Conservation (phyloP, 2,888 invertebrate genomes). For the Diaphora mendica region DNA sequence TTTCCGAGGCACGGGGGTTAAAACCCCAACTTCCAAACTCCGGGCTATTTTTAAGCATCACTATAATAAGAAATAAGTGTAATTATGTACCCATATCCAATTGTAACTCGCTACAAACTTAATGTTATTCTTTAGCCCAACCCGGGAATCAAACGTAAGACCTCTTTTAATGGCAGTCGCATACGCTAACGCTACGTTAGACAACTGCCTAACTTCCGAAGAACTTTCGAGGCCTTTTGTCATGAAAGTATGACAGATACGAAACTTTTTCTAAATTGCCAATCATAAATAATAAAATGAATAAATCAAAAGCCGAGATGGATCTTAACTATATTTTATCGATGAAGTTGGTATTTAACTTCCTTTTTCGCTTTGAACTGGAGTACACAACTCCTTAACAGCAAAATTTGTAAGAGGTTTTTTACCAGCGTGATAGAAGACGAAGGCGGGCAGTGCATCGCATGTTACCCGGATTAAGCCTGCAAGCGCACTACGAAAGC, state of each 20-base stretch:
- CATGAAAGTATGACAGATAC: neutral
- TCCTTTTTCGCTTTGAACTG: conserved; percentile 41
- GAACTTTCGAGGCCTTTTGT: too few species aligned
- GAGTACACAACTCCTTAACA: conserved; percentile 34
- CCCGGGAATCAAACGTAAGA: too few species aligned
- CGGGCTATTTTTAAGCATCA: too few species aligned
- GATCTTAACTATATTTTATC: conserved; percentile 1
- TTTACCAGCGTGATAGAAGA: conserved; percentile 41
- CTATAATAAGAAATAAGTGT: too few species aligned
- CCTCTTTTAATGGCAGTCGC: too few species aligned
- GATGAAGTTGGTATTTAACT: conserved; percentile 28
- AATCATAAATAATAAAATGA: neutral
- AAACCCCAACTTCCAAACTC: too few species aligned
- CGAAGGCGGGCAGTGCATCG: conserved; percentile 58
- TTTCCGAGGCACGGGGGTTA: too few species aligned
- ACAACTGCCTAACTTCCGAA: too few species aligned
- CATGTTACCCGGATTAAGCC: conserved; percentile 66
- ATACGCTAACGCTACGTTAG: too few species aligned
- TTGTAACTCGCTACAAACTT: too few species aligned
- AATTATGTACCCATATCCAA: too few species aligned
- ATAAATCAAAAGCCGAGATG: neutral
- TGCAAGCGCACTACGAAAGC: conserved; percentile 63
- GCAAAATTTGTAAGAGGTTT: conserved; percentile 45
- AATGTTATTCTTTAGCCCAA: too few species aligned
- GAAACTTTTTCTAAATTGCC: neutral